Evolutionary conservation across 2,113 vertebrate species (phyloP).

Genomic region (Antennarius striatus): DNA sequence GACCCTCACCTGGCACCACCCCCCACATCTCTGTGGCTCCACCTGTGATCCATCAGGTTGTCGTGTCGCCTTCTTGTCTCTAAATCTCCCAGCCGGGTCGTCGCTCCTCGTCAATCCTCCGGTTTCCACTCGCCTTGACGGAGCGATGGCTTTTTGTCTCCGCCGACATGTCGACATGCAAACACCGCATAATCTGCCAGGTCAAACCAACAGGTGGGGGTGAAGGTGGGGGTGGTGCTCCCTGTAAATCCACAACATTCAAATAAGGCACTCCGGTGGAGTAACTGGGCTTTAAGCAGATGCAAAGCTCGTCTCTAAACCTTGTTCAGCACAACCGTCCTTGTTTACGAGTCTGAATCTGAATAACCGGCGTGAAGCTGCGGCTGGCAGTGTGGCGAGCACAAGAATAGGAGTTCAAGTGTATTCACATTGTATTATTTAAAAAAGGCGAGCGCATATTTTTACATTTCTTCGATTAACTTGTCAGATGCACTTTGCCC

Average conservation of each 20-base stretch:
- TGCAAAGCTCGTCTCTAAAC: constrained; percentile 57
- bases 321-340: constrained; percentile 29
- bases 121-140: constrained; percentile 19
- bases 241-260: constrained; percentile 38
- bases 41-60: constrained; percentile 40
- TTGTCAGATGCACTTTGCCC: constrained; percentile 16
- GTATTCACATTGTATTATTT: constrained; percentile 5
- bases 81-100: constrained; percentile 5
- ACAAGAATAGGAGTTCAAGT: background rate
- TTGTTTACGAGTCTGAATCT: constrained; percentile 41
- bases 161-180: constrained; percentile 42
- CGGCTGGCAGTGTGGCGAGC: constrained; percentile 6
- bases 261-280: constrained; percentile 55
- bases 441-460: background rate
- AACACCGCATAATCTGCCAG: constrained; percentile 32
- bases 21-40: background rate
- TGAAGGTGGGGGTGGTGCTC: background rate
- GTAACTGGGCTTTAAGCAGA: constrained; percentile 53
- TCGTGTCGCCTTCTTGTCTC: constrained; percentile 1
- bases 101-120: constrained; percentile 31
- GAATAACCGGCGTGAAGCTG: background rate
- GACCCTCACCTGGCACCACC: no score
- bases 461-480: constrained; percentile 3
- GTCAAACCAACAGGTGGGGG: constrained; percentile 27
- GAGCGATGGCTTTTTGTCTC: constrained; percentile 49